Base-by-base conservation (phyloP, 2,888 invertebrate species). In the Diadegma fenestrale region DNA sequence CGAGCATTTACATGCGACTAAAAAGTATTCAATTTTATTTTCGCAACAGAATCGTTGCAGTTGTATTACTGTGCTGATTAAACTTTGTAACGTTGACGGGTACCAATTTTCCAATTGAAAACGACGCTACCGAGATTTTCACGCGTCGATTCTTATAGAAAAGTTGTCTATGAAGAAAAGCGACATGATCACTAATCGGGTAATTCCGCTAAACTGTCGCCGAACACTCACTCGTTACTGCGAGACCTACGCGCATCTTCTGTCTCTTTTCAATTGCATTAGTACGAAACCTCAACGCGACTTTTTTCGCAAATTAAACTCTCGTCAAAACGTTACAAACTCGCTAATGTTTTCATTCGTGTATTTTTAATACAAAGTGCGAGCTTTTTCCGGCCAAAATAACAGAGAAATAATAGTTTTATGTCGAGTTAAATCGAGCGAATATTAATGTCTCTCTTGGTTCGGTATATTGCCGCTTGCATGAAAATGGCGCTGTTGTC, bases 141-240 rank as follows among this genome's bases (percentile, higher is more conserved):
- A 10, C 14, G 54, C 45, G 45, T 73, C 22, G 48, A 22, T 76
- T 76, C 22, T 66, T 37, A 33, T 43, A 64, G 66, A 54, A 54
- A 68, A 26, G 68, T 66, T 54, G 33, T 77, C 22, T 48, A 41
- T 51, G 41, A 37, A 51, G 68, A 87, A 86, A 69, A 88, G 33
- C 48, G 72, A 87, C 87, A 86, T 68, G 87, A 85, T 88, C 82
- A 85, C 88, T 71, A 68, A 87, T 88, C 84, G 85, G 79, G 68
- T 71, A 79, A 75, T 79, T 85, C 58, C 73, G 78, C 75, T 85
- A 79, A 88, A 87, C 85, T 86, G 66, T 51, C 85, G 68, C 64
- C 83, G 71, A 80, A 85, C 84, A 83, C 82, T 82, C 86, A 87
- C 75, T 80, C 68, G 26, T 22, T 22, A 54, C 22, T 58, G n/a